Evolutionary conservation across 2,113 vertebrate species (phyloP).

Genomic region (Plotosus lineatus): DNA sequence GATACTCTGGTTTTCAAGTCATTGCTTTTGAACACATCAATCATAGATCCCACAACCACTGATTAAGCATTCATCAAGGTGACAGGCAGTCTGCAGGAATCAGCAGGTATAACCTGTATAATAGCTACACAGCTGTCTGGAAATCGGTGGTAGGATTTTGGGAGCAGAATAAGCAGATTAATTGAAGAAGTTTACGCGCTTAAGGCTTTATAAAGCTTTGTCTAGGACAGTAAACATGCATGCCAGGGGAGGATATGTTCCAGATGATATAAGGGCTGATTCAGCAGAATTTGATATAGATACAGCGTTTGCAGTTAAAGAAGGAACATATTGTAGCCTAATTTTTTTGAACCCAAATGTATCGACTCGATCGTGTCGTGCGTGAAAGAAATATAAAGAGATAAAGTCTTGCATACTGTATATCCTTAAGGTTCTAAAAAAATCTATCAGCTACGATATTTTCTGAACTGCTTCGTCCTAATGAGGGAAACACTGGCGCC

Average conservation of each 20-base stretch:
- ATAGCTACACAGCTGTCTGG: constrained; percentile 26
- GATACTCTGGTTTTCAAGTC: constrained; percentile 43
- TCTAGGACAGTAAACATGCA: background rate
- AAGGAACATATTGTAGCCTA: constrained; percentile 12
- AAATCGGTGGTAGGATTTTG: constrained; percentile 30
- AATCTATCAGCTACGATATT: too few relatives aligned
- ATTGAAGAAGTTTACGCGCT: constrained; percentile 4
- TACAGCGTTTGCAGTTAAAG: background rate
- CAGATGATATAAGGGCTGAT: constrained; percentile 13
- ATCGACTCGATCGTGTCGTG: background rate
- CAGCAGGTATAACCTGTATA: constrained; percentile 58
- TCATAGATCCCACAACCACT: constrained; percentile 25
- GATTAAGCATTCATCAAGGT: constrained; percentile 44
- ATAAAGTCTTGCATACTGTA: too few relatives aligned
- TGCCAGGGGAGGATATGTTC: constrained; percentile 7
- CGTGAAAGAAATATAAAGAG: background rate
- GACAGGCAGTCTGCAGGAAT: constrained; percentile 34
- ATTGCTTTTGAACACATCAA: constrained; percentile 39
- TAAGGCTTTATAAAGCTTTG: constrained; percentile 15
- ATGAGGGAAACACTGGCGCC: too few relatives aligned
- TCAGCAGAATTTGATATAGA: constrained; percentile 29
- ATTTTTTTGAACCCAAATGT: background rate
- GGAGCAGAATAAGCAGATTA: constrained; percentile 20
- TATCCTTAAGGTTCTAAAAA: too few relatives aligned
- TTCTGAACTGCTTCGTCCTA: too few relatives aligned